These are phyloP conservation scores for Chamaea fasciata DNA, from an alignment of 2,113 vertebrate genomes.

Conservation along the genomic window DNA sequence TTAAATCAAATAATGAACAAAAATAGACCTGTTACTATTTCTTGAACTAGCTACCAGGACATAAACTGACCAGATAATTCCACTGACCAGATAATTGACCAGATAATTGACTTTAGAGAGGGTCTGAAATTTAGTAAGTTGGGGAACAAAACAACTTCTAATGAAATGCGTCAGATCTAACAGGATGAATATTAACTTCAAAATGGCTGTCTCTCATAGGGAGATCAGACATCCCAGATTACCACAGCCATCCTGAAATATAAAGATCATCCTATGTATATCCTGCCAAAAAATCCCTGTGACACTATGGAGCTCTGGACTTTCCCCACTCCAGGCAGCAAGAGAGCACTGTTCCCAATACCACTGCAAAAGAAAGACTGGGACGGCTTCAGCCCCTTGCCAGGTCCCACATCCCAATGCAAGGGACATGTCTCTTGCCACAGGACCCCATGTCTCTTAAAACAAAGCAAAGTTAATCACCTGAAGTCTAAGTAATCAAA, in stretches of 20 bases:
- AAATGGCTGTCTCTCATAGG: background rate
- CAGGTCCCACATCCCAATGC: background rate
- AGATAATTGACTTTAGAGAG: background rate
- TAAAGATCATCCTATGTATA: background rate
- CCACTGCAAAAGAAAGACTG: rapidly evolving
- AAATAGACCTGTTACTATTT: slow-evolving; percentile 1
- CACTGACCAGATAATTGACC: background rate
- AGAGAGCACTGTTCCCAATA: background rate
- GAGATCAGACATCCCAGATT: background rate
- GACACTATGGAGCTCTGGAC: background rate
- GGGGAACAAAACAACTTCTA: background rate
- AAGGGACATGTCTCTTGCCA: background rate
- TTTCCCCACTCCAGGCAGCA: background rate
- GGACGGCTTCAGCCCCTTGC: background rate
- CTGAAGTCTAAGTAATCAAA: background rate
- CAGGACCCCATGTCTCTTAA: background rate
- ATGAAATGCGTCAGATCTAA: background rate
- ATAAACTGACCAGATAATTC: background rate
- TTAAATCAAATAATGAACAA: slow-evolving; percentile 17
- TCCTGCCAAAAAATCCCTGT: background rate
- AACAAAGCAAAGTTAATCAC: background rate
- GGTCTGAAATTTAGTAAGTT: background rate
- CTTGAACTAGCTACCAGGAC: background rate
- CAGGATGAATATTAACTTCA: background rate
- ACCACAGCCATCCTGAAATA: background rate